Evolutionary conservation across 2,113 vertebrate genomes (phyloP), one percentile per base, ranked within the genome.

Genomic region (Syngnathus floridae): DNA sequence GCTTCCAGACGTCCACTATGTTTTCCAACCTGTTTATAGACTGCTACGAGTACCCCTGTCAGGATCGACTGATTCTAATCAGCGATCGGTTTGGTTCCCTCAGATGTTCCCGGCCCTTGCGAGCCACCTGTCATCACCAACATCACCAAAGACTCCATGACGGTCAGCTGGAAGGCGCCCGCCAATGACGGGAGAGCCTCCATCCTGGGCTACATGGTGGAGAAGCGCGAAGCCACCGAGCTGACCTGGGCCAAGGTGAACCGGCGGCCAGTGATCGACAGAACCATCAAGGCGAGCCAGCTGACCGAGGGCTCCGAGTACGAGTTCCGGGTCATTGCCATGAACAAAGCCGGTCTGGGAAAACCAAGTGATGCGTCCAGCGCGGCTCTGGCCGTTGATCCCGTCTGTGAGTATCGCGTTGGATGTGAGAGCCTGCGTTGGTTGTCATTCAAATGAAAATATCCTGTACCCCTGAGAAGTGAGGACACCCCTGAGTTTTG

Each of bases 141-240:
- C 55, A 83, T 98, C 72, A 99, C 95, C 0, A 94, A 93, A 77
- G 88, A 97, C 79, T 95, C 95, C 31, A 99, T 99, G 97, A 97
- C 94, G 8, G 96, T 99, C 52, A 98, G 95, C 89, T 99, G 97
- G 97, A 99, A 99, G 80, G 89, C 93, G 11, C 96, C 97, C 58
- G 93, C 92, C 48, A 90, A 93, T 84, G 97, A 99, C 65, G 97
- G 97, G n/a, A 93, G 92, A 56, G 93, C 97, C 11, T 80, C 92
- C 45, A 91, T 99, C 73, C 93, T 97, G 74, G 97, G 97, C 69
- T 99, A 99, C 82, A 91, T 97, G 74, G 82, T 99, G 77, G 97
- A 99, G 87, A 98, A 98, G 78, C 93, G 97, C 63, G 97, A 99
- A 85, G 93, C 93, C 1, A 94, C 94, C 31, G 89, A 95, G 74